These are phyloP conservation scores for Scyliorhinus canicula DNA, from an alignment of 2,797 vertebrate genomes.

Conservation along the genomic window DNA sequence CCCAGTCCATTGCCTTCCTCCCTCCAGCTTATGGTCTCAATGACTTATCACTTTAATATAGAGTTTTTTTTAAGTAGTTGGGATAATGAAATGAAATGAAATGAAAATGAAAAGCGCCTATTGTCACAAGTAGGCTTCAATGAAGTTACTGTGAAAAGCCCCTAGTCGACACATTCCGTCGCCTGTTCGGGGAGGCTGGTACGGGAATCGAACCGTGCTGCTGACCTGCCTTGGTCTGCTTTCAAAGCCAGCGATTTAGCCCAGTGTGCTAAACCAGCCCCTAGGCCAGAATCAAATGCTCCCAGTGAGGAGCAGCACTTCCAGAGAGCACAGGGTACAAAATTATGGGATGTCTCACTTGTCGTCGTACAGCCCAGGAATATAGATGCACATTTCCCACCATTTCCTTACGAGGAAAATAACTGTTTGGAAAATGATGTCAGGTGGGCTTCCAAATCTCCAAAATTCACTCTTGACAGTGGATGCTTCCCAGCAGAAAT, in stretches of 20 bases:
- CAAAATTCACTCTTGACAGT: neutral
- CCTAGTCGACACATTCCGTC: too few relatives aligned
- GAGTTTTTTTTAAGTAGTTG: neutral
- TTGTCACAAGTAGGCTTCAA: too few relatives aligned
- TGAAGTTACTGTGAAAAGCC: too few relatives aligned
- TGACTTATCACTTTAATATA: neutral
- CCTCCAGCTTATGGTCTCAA: neutral
- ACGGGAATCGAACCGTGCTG: too few relatives aligned
- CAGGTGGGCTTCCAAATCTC: neutral
- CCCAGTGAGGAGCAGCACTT: neutral
- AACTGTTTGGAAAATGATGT: neutral
- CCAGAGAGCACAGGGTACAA: neutral
- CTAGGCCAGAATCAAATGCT: neutral
- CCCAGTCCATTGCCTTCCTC: neutral
- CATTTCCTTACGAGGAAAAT: neutral
- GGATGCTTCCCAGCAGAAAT: neutral
- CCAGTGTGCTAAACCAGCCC: too few relatives aligned
- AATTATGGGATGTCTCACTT: neutral
- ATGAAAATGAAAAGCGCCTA: too few relatives aligned
- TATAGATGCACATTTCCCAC: neutral
- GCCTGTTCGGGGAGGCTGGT: too few relatives aligned
- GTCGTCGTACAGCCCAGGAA: neutral
- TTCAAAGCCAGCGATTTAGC: too few relatives aligned
- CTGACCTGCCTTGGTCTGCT: too few relatives aligned
- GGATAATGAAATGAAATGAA: too few relatives aligned